Evolutionary conservation across 2,888 invertebrate genomes (phyloP).

Genomic region (Endotricha flammealis): DNA sequence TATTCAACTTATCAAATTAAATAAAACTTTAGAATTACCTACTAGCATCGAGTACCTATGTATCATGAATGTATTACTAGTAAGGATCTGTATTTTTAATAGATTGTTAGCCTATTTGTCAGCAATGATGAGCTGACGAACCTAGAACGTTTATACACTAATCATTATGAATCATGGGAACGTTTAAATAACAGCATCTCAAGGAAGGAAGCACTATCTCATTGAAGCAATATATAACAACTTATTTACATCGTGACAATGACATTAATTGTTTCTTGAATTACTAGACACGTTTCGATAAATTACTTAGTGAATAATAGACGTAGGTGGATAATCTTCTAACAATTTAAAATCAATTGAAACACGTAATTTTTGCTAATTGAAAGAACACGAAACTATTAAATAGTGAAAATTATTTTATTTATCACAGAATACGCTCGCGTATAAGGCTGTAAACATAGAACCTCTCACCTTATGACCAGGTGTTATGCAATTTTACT

Average conservation of each 20-base stretch:
- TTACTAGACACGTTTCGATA: background rate
- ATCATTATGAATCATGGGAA: no score
- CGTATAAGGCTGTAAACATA: slow-evolving; percentile 25
- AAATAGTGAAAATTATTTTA: slow-evolving; percentile 31
- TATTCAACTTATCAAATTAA: no score
- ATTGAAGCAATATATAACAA: slow-evolving; percentile 8
- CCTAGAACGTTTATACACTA: no score
- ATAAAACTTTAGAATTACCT: no score
- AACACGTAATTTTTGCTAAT: slow-evolving; percentile 36
- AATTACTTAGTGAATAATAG: slow-evolving; percentile 4
- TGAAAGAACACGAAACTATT: slow-evolving; percentile 37
- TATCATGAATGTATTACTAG: no score
- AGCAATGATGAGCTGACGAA: no score
- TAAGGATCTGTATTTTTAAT: no score
- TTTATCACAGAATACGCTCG: slow-evolving; percentile 34
- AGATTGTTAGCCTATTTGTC: no score
- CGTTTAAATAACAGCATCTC: no score
- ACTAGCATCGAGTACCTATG: no score
- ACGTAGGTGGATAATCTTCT: slow-evolving; percentile 13
- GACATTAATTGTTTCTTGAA: slow-evolving; percentile 18
- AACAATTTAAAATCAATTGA: slow-evolving; percentile 35
- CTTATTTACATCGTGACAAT: slow-evolving; percentile 14
- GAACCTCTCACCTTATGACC: slow-evolving; percentile 29
- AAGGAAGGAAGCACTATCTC: no score
- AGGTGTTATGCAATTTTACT: slow-evolving; percentile 29